Evolutionary conservation across 2,888 invertebrate genomes (phyloP), one percentile per base, ranked within the genome.

Genomic region (Aspidapion aeneum): DNA sequence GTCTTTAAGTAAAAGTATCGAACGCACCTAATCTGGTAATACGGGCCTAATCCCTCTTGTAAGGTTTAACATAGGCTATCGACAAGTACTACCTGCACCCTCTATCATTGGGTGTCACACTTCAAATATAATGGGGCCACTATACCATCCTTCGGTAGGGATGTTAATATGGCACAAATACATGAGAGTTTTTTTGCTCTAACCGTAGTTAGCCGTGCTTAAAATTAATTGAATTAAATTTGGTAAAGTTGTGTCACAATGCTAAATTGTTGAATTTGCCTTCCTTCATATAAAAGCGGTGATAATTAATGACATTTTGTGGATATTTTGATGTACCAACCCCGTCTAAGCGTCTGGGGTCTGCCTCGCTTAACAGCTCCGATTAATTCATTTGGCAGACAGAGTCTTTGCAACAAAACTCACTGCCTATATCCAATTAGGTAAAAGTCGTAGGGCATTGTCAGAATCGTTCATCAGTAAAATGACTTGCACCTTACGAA

Each of bases 371-470:
- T 71, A 72, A 71, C 70, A 69, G 18, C 56, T 56, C n/a, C 56
- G 56, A 56, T 56, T 56, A 56, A 56, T 77, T 76, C 75, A 75
- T 77, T 76, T 75, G 74, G 69, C 70, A 70, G 74, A 68, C 70
- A 70, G 72, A 70, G 71, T 71, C 72, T 72, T 70, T 70, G 69
- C 69, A 69, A 71, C 55, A 71, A n/a, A n/a, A n/a, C n/a, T n/a
- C 69, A 72, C 5, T 35, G 71, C 73, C 72, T 72, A 71, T 75
- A 76, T 77, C 77, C 77, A 78, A 78, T 78, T 78, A 78, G 76
- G 72, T 72, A 73, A 72, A 74, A 78, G 77, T 78, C 78, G 77
- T 75, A 52, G n/a, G 52, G 68, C 66, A 67, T 69, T 69, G 69
- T 66, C 58, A 55, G 67, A 63, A 63, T 68, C 69, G 66, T 69